A percentile compares a stretch with the other conserved stretches of the same genome.
Evolutionary conservation across 2,888 invertebrate genomes (phyloP).

Genomic region (Cerastis rubricosa): DNA sequence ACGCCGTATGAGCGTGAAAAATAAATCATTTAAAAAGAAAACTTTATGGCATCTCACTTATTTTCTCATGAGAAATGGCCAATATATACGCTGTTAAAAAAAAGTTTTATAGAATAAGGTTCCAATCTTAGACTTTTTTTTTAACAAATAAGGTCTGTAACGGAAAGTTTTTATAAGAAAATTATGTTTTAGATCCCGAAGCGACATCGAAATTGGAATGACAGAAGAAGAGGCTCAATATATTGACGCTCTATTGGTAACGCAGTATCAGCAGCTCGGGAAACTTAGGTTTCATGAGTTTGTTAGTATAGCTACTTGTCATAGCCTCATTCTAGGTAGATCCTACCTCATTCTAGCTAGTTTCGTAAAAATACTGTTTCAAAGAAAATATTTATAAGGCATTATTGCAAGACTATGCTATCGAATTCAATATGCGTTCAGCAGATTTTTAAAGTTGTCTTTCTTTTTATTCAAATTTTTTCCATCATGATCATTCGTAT

Average conservation of each 20-base stretch:
- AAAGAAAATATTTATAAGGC: neutral
- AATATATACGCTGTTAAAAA: neutral
- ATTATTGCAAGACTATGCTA: neutral
- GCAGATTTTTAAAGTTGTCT: neutral
- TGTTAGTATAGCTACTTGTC: constrained; percentile 67
- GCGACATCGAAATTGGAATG: constrained; percentile 78
- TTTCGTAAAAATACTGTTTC: neutral
- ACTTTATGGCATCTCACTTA: neutral
- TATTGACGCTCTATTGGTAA: constrained; percentile 74
- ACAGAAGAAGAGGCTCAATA: constrained; percentile 82
- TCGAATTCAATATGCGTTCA: neutral
- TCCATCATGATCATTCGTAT: neutral
- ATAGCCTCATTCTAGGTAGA: neutral
- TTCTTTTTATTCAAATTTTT: neutral
- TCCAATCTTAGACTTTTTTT: neutral
- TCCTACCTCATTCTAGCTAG: neutral
- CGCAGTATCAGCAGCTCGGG: constrained; percentile 76
- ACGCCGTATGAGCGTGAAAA: constrained; percentile 2
- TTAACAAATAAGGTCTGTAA: neutral
- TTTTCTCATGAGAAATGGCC: constrained; percentile 6
- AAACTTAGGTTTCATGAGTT: constrained; percentile 75
- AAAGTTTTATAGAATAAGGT: neutral
- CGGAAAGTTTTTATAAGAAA: neutral
- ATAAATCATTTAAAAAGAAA: constrained; percentile 17
- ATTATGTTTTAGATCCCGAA: constrained; percentile 62